Evolutionary conservation across 2,113 vertebrate genomes (phyloP), one percentile per base, ranked within the genome.

Genomic region (Callorhinus ursinus): DNA sequence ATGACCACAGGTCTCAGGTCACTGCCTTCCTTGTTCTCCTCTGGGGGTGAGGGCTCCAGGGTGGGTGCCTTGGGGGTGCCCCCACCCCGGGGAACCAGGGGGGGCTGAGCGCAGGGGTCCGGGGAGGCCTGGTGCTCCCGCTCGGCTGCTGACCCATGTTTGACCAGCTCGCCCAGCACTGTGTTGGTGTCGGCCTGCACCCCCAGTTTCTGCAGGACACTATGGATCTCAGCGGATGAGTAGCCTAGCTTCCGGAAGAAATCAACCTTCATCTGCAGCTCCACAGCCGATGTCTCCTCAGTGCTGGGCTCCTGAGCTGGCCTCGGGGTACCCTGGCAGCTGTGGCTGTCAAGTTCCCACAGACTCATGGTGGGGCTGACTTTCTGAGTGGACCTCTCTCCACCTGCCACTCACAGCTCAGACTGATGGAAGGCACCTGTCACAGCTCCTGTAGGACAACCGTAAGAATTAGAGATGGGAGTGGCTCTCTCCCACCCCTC

Each of bases 201-300:
- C 57, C 99, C 99, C 85, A 99, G 98, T 98, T 99, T 99, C 90
- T 98, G 98, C 90, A 99, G 98, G 42, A 99, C 99, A 0, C 98
- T 96, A 87, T 98, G 98, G 93, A 99, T 99, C 98, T 99, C 99
- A 3, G 97, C 96, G 0, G 99, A 91, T 0, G 99, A 99, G 97
- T 99, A 99, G 74, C 99, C 99, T 97, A 99, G 98, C 95, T 99
- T 99, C 55, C 99, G 99, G 98, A 99, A 99, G 97, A 99, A 99
- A 90, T 99, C 99, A 94, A 99, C 99, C 96, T 98, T 99, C 98
- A 99, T 98, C 98, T 99, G 99, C 93, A 99, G 94, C 92, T 99
- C 99, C 0, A 95, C 33, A 76, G 98, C 98, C 0, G 61, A 74
- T 14, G 90, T 94, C n/a, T 81, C 94, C n/a, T 97, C 82, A 1